These are phyloP conservation scores for Pseudotriccus pelzelni DNA, from an alignment of 2,797 vertebrate species.

Conservation along the genomic window DNA sequence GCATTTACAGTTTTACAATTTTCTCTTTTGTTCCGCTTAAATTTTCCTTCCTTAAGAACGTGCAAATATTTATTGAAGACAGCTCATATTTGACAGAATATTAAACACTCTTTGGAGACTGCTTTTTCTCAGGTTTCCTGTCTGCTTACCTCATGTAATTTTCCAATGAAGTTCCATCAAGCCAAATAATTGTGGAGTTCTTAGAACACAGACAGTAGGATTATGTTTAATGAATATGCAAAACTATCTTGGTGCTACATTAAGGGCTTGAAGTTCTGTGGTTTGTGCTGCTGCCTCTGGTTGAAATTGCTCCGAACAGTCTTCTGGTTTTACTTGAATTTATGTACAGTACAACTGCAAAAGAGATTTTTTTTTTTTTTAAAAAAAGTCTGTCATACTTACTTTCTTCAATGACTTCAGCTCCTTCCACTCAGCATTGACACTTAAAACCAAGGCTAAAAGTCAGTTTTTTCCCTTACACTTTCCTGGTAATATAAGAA, in stretches of 20 bases:
- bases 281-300: slow-evolving; percentile 9
- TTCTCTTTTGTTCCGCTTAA: background rate
- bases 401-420: background rate
- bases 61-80: background rate
- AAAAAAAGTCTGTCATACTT: background rate
- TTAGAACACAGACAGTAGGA: background rate
- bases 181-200: background rate
- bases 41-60: background rate
- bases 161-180: background rate
- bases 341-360: background rate
- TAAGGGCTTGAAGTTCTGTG: slow-evolving; percentile 7
- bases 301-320: background rate
- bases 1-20: background rate
- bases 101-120: background rate
- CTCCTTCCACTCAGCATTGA: background rate
- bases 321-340: background rate
- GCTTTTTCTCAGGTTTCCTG: slow-evolving; percentile 17
- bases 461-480: background rate
- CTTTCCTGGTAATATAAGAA: background rate
- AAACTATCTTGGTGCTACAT: slow-evolving; percentile 37
- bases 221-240: background rate
- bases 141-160: background rate
- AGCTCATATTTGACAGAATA: slow-evolving; percentile 66
- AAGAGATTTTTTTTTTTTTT: background rate
- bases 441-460: background rate